phyloP scores from a whole-genome alignment of 2,113 vertebrate genomes.

The Prinia subflava region DNA sequence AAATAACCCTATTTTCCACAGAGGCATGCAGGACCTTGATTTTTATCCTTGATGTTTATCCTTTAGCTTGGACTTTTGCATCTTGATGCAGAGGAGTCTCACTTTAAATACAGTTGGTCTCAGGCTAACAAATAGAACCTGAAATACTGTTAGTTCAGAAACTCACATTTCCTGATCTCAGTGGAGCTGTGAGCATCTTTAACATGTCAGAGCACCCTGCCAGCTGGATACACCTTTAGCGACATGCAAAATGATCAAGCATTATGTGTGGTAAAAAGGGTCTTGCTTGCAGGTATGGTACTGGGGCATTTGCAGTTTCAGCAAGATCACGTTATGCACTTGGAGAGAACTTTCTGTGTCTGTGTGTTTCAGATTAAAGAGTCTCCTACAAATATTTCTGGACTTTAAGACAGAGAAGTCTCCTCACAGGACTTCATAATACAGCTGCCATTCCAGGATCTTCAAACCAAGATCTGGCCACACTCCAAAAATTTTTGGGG shows the following conservation, averaged over 20 bases:
- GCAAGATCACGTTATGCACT: neutral
- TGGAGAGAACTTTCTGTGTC: neutral
- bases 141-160: neutral
- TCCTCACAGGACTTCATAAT: neutral
- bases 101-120: neutral
- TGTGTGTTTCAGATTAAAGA: neutral
- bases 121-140: neutral
- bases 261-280: neutral
- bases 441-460: neutral
- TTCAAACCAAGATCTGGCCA: slow-evolving; percentile 1
- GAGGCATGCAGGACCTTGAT: neutral
- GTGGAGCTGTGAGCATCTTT: neutral
- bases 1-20: no score
- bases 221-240: neutral
- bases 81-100: neutral
- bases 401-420: neutral
- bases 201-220: neutral
- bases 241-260: neutral
- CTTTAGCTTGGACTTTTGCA: neutral
- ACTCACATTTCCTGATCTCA: neutral
- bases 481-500: neutral
- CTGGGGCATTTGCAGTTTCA: neutral
- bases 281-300: neutral
- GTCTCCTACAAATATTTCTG: neutral
- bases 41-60: neutral